Evolutionary conservation across 1,140 invertebrate genomes (phyloP), one percentile per base, ranked within the genome.

Genomic region (Drosophila tropicalis): DNA sequence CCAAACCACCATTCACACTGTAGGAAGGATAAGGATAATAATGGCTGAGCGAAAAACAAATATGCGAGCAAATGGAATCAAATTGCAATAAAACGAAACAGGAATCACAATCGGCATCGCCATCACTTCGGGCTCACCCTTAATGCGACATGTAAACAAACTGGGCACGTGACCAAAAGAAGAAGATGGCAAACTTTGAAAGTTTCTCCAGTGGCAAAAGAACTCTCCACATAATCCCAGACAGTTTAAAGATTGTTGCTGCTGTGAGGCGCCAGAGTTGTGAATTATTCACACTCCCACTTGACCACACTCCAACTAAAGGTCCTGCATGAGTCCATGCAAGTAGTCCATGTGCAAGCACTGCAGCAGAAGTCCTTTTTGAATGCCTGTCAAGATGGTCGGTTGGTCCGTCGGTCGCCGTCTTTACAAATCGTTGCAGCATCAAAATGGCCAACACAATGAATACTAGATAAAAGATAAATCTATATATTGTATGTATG

Each of bases 61-160:
- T 81, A 79, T 79, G 72, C 73, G 74, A 44, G 76, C 79, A 83
- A 87, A 87, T 87, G 63, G 84, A 87, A 86, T 87, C 69, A 87
- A 86, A 86, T 87, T 61, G 83, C 80, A 89, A 89, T 89, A 87
- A 89, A 87, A 80, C 66, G 69, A 79, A 84, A 72, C 70, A 51
- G 44, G 61, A 67, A 51, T 51, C 44, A 51, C 44, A 51, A 51
- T 51, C 44, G 44, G 29, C 15, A 64, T 36, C 36, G 15, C 15
- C 79, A 86, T 87, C 76, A 13, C 44, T 17, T 51, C 44, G 13
- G 36, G 17, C 44, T 83, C 82, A 76, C 76, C 70, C 72, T 77
- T 87, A 87, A 87, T 89, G 84, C 72, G 72, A 62, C 76, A 74
- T 83, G 79, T 89, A 87, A 87, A 87, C 84, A 87, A 87, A 87